A percentile compares a stretch with the other conserved stretches of the same genome.
These are phyloP conservation scores for Dasypolia templi DNA, from an alignment of 2,888 invertebrate genomes.

Conservation along the genomic window DNA sequence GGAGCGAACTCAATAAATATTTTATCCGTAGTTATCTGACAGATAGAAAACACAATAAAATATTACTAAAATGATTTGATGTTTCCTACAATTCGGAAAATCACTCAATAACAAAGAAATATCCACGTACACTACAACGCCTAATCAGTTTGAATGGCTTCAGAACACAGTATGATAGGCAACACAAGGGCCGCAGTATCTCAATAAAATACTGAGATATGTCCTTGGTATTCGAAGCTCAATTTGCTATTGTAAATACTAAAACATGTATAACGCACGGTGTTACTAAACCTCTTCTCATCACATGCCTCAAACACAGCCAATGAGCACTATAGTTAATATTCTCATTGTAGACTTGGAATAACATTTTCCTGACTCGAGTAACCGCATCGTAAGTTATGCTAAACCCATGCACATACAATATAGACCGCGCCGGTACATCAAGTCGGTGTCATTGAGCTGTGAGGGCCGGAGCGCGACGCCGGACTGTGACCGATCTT, in stretches of 20 bases:
- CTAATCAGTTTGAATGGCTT: conserved; percentile 84
- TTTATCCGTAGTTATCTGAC: conserved; percentile 67
- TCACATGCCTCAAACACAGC: conserved; percentile 90
- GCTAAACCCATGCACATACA: conserved; percentile 90
- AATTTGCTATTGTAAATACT: conserved; percentile 88
- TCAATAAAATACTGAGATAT: conserved; percentile 82
- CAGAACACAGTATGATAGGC: conserved; percentile 79
- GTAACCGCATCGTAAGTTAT: conserved; percentile 90
- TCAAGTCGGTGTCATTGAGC: conserved; percentile 75
- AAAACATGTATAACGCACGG: conserved; percentile 88
- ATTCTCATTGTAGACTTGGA: conserved; percentile 89
- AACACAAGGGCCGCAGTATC: conserved; percentile 77
- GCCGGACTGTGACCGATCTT: conserved; percentile 76
- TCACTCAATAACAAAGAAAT: conserved; percentile 75
- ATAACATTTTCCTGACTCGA: conserved; percentile 89
- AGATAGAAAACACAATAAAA: conserved; percentile 63
- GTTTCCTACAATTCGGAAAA: conserved; percentile 73
- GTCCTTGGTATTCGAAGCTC: conserved; percentile 65
- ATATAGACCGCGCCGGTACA: conserved; percentile 82
- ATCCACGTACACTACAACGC: conserved; percentile 80
- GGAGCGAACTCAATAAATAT: conserved; percentile 72
- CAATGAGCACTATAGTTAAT: conserved; percentile 90
- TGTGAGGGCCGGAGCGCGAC: conserved; percentile 72
- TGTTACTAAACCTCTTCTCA: conserved; percentile 90
- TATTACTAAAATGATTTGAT: conserved; percentile 63